Evolutionary conservation across 2,888 invertebrate species (phyloP), one percentile per base, ranked within the genome.

Genomic region (Platynereis dumerilii): DNA sequence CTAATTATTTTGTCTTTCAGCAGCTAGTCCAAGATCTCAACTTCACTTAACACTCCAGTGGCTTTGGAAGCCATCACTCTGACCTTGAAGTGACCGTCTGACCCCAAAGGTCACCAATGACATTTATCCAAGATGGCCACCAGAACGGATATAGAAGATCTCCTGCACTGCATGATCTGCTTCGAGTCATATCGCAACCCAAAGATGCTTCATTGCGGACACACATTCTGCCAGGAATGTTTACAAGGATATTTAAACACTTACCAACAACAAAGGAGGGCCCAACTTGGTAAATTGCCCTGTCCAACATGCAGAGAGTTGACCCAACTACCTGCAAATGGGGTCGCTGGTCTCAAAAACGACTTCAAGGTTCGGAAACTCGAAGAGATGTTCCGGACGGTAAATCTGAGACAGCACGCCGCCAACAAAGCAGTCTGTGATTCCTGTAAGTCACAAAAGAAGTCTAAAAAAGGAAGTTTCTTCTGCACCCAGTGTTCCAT

Each of bases 141-240:
- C 34, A 52, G 61, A 24, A 27, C 34, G 24, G 60, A 59, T 10
- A 64, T 69, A 57, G 70, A 71, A 54, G 74, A 74, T 29, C 65
- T 74, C 0, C 71, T 74, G 12, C 72, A 73, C 24, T 74, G 74
- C 58, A 74, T 74, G 74, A 74, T 74, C 53, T 74, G 74, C 39
- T 74, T 74, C 60, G 74, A 74, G 24, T 22, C 65, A 5, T 74
- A 69, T 60, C 48, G 62, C 34, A 64, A 44, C 28, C 74, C 74
- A 10, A 74, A 74, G 53, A 74, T 74, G 71, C 66, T 74, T 45
- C 59, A 65, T n/a, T 73, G 72, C 54, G 72, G 69, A 2, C 74
- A 74, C 64, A 73, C 72, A 7, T 74, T 72, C 63, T 66, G 67
- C 42, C 55, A 57, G 26, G 69, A 71, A 42, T 74, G 74, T 58